These are phyloP conservation scores for Bombus ignitus DNA, from an alignment of 1,140 invertebrate genomes.

Conservation along the genomic window DNA sequence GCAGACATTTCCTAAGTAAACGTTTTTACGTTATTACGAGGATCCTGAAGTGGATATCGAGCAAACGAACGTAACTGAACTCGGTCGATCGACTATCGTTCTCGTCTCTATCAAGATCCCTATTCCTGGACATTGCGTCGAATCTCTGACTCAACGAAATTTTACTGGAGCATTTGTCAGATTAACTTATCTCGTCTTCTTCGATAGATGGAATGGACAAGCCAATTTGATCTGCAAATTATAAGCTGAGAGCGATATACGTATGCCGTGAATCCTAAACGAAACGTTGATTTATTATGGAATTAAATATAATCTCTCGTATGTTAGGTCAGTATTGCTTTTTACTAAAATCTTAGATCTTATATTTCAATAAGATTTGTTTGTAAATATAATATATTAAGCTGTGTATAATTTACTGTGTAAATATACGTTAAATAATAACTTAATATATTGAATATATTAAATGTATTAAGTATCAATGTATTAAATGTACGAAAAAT, in stretches of 20 bases:
- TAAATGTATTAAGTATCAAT: too few species aligned
- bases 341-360: too few species aligned
- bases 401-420: too few species aligned
- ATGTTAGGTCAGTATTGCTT: too few species aligned
- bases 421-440: too few species aligned
- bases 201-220: not conserved
- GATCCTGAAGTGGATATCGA: constrained; percentile 78
- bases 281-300: too few species aligned
- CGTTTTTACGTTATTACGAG: constrained; percentile 80
- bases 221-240: not conserved
- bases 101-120: not conserved
- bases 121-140: constrained; percentile 21
- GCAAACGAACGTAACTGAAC: constrained; percentile 71
- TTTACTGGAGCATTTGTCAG: not conserved
- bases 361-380: too few species aligned
- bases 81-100: not conserved
- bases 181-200: not conserved
- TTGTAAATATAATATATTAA: too few species aligned
- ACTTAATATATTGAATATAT: too few species aligned
- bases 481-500: too few species aligned
- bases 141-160: constrained; percentile 16
- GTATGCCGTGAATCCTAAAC: too few species aligned
- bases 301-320: too few species aligned
- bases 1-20: constrained; percentile 71
- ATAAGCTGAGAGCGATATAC: not conserved